These are phyloP conservation scores for Allygus modestus DNA, from an alignment of 2,888 invertebrate species.

Conservation along the genomic window DNA sequence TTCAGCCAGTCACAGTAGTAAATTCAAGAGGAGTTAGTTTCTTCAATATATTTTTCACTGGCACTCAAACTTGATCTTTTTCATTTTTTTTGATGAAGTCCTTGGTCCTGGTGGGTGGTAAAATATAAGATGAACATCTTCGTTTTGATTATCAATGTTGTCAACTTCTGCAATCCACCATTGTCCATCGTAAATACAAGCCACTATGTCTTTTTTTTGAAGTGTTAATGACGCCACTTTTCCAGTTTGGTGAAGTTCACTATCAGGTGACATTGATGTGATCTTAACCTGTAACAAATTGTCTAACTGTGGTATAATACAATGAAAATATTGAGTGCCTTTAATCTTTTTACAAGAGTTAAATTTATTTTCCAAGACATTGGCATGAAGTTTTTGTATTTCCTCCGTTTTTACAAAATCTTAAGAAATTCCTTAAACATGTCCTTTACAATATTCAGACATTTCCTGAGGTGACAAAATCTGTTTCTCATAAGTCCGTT, in stretches of 20 bases:
- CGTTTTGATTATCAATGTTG: slow-evolving; percentile 32
- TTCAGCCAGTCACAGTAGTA: slow-evolving; percentile 26
- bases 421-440: slow-evolving; percentile 34
- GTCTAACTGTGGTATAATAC: slow-evolving; percentile 26
- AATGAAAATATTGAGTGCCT: slow-evolving; percentile 35
- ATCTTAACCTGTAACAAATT: slow-evolving; percentile 14
- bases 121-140: slow-evolving; percentile 43
- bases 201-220: slow-evolving; percentile 45
- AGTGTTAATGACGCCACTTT: slow-evolving; percentile 17
- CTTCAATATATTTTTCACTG: slow-evolving; percentile 28
- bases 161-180: slow-evolving; percentile 49
- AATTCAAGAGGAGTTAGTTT: slow-evolving; percentile 39
- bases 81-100: slow-evolving; percentile 46
- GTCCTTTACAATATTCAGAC: slow-evolving; percentile 32
- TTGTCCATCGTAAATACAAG: slow-evolving; percentile 43
- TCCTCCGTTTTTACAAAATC: slow-evolving; percentile 48
- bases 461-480: slow-evolving; percentile 39
- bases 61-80: slow-evolving; percentile 56
- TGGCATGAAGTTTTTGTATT: slow-evolving; percentile 24
- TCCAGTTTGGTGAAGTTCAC: slow-evolving; percentile 32
- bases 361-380: slow-evolving; percentile 48
- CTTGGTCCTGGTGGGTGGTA: slow-evolving; percentile 56
- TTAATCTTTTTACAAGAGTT: slow-evolving; percentile 19
- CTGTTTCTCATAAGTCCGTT: slow-evolving; percentile 23
- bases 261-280: slow-evolving; percentile 38